Base-by-base conservation (phyloP, 2,113 vertebrate genomes). In the Ursus arctos region DNA sequence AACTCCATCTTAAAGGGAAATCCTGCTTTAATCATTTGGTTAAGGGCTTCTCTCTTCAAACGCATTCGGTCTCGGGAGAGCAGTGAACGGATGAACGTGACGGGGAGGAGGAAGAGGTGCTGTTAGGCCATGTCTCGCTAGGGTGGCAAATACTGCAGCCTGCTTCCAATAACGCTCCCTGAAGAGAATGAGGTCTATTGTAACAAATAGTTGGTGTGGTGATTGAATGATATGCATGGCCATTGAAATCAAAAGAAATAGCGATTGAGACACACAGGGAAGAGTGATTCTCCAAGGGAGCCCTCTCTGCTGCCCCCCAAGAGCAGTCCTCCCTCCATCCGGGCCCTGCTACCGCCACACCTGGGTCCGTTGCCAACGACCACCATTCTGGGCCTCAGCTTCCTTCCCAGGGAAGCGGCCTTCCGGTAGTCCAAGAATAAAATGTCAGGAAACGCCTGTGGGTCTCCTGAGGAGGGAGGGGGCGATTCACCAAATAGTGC, bases 1-100 rank as follows among this genome's bases (percentile, higher is more conserved):
- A 97, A 94, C n/a, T 21, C 85, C 84, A 84, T 61, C 76, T 72
- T 92, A 59, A 43, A 94, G 93, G 85, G 88, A 86, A 89, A 76
- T n/a, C 31, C 65, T 59, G 7, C 12, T 65, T 67, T 59, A 87
- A 67, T 55, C n/a, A 1, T 19, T 19, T 4, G 33, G 84, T 81
- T 77, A 69, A 96, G 77, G 76, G 63, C 85, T 65, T 77, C 72
- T 77, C 51, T 94, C 87, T 81, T 83, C 86, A 53, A 81, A 92
- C 9, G 15, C 15, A 0, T 15, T 43, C 22, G 1, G 82, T 67
- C 94, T 94, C 92, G 14, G 0, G n/a, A 77, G 80, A 87, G 88
- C 88, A n/a, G 36, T 11, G 55, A 53, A 18, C 8, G 80, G 69
- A 84, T 9, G 47, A 24, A 51, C 77, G 80, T 84, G 94, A 89